A percentile compares a stretch with the other conserved stretches of the same genome.
phyloP scores from a whole-genome alignment of 2,888 invertebrate species.

The Drosophila koepferae region DNA sequence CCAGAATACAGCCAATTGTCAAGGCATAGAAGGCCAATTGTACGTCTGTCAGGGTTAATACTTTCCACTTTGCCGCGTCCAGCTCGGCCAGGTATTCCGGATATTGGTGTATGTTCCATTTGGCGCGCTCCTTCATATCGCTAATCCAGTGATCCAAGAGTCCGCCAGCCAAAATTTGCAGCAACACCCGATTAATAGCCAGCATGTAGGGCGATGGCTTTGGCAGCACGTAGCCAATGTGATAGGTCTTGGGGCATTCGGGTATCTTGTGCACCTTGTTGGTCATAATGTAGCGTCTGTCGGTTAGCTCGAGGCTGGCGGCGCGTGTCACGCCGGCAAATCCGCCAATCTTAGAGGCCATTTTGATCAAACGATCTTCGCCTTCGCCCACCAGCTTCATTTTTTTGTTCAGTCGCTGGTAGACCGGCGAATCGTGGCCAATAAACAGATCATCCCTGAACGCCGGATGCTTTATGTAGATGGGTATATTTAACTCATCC shows the following conservation, averaged over 20 bases:
- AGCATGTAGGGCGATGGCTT: conserved; percentile 81
- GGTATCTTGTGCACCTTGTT: conserved; percentile 82
- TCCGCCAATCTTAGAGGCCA: conserved; percentile 67
- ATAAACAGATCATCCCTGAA: conserved; percentile 84
- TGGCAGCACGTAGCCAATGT: conserved; percentile 82
- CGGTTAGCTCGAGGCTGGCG: conserved; percentile 75
- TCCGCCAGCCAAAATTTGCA: conserved; percentile 80
- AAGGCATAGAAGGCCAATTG: conserved; percentile 84
- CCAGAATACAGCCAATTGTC: conserved; percentile 73
- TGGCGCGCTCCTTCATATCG: conserved; percentile 76
- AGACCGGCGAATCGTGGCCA: conserved; percentile 80
- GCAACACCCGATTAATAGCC: conserved; percentile 76
- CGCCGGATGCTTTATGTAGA: conserved; percentile 84
- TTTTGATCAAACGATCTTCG: conserved; percentile 73
- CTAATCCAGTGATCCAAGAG: conserved; percentile 83
- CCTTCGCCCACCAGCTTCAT: conserved; percentile 74
- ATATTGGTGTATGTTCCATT: conserved; percentile 67
- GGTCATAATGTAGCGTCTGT: conserved; percentile 78
- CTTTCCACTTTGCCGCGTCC: conserved; percentile 74
- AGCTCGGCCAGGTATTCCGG: conserved; percentile 65
- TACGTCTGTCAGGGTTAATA: conserved; percentile 82
- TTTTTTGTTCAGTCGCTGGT: conserved; percentile 76
- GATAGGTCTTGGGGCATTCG: conserved; percentile 84
- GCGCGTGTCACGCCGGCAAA: conserved; percentile 82
- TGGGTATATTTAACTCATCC: conserved; percentile 76